phyloP scores from a whole-genome alignment of 2,113 vertebrate species.

The Pavo muticus region DNA sequence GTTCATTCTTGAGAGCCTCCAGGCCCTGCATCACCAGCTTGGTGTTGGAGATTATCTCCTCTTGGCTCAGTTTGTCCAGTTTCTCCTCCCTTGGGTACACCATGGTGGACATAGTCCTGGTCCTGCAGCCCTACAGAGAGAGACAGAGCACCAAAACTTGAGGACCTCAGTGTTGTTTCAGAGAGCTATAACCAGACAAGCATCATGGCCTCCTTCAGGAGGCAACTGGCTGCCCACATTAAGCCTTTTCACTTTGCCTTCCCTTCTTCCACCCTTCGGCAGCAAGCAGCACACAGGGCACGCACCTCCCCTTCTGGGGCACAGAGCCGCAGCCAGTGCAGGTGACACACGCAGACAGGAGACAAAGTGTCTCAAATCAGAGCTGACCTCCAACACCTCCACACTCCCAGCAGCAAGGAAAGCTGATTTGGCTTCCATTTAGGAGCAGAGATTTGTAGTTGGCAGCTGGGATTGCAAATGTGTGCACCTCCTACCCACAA shows the following conservation, averaged over 20 bases:
- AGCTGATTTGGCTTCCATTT: slow-evolving; percentile 56
- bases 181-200: neutral
- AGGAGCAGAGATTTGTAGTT: slow-evolving; percentile 47
- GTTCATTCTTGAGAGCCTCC: slow-evolving; percentile 96
- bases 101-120: slow-evolving; percentile 89
- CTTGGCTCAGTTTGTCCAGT: slow-evolving; percentile 95
- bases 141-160: neutral
- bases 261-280: neutral
- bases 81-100: slow-evolving; percentile 92
- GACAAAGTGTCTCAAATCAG: slow-evolving; percentile 4
- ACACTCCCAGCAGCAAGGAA: slow-evolving; percentile 2
- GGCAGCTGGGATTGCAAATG: neutral
- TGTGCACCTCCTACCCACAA: neutral
- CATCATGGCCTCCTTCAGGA: neutral
- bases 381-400: slow-evolving; percentile 31
- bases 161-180: neutral
- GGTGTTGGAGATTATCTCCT: slow-evolving; percentile 98
- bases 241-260: neutral
- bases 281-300: neutral
- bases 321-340: neutral
- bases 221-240: neutral
- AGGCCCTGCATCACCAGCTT: slow-evolving; percentile 97
- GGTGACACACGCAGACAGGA: neutral
- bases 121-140: slow-evolving; percentile 22
- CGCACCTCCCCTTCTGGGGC: neutral